These are phyloP conservation scores for Adineta ricciae DNA, from an alignment of 2,888 invertebrate genomes.

Conservation along the genomic window DNA sequence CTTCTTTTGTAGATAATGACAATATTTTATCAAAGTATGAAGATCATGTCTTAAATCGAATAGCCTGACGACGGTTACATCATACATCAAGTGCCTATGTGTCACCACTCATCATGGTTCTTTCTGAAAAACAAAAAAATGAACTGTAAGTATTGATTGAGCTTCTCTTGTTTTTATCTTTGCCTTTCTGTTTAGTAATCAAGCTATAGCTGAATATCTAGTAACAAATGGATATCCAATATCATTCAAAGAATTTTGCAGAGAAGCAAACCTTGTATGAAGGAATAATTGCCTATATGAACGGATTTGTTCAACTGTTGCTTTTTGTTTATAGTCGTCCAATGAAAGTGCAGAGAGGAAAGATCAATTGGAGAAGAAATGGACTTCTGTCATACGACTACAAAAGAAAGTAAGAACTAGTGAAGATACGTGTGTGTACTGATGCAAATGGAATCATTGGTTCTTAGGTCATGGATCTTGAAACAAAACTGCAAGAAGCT, in stretches of 20 bases:
- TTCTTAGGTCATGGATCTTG: not conserved
- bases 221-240: slow-evolving; percentile 21
- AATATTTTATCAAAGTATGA: not conserved
- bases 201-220: slow-evolving; percentile 33
- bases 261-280: slow-evolving; percentile 16
- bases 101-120: slow-evolving; percentile 16
- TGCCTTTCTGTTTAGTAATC: slow-evolving; percentile 9
- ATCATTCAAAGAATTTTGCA: slow-evolving; percentile 25
- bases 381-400: slow-evolving; percentile 96
- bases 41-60: not conserved
- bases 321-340: not conserved
- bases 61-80: not conserved
- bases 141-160: not conserved
- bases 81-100: slow-evolving; percentile 2
- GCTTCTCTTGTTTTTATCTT: not conserved
- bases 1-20: not conserved
- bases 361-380: slow-evolving; percentile 95
- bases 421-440: not conserved
- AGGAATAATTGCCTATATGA: not conserved
- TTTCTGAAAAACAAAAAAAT: slow-evolving; percentile 22
- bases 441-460: too few relatives aligned
- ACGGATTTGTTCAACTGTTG: not conserved
- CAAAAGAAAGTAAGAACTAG: slow-evolving; percentile 79
- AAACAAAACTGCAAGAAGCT: slow-evolving; percentile 5
- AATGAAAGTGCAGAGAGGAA: slow-evolving; percentile 77